phyloP scores from a whole-genome alignment of 2,797 vertebrate species.

The Acomys russatus region DNA sequence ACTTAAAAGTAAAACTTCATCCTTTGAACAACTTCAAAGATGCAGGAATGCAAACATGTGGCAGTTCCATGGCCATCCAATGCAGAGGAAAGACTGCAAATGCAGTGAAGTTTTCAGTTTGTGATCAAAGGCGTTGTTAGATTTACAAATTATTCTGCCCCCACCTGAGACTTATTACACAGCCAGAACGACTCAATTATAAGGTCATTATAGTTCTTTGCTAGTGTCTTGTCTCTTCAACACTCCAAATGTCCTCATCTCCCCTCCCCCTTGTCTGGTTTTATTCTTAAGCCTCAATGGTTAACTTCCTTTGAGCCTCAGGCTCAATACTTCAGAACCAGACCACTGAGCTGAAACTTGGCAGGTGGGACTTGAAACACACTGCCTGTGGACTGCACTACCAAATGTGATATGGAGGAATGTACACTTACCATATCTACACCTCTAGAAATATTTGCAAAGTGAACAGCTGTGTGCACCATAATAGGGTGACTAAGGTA shows the following conservation, averaged over 20 bases:
- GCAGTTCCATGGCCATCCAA: not conserved
- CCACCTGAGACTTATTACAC: not conserved
- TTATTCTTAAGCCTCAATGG: conserved; percentile 13
- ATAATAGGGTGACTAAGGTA: not conserved
- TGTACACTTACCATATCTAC: not conserved
- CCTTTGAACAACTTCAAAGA: conserved; percentile 52
- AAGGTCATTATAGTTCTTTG: not conserved
- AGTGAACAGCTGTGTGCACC: not conserved
- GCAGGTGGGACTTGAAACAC: not conserved
- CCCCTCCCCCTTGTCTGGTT: not conserved
- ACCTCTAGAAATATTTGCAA: not conserved
- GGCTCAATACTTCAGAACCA: not conserved
- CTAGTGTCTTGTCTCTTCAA: not conserved
- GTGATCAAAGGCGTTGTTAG: not conserved
- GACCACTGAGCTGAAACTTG: not conserved
- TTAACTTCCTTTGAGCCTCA: not conserved
- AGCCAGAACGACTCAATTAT: not conserved
- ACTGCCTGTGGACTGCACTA: not conserved
- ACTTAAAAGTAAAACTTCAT: conserved; percentile 54
- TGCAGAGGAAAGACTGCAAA: not conserved
- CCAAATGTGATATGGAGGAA: not conserved
- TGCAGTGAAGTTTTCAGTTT: not conserved
- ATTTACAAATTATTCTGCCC: not conserved
- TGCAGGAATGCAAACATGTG: not conserved
- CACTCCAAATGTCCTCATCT: not conserved